Evolutionary conservation across 2,113 vertebrate species (phyloP), one percentile per base, ranked within the genome.

Genomic region (Melanocharis versteri): DNA sequence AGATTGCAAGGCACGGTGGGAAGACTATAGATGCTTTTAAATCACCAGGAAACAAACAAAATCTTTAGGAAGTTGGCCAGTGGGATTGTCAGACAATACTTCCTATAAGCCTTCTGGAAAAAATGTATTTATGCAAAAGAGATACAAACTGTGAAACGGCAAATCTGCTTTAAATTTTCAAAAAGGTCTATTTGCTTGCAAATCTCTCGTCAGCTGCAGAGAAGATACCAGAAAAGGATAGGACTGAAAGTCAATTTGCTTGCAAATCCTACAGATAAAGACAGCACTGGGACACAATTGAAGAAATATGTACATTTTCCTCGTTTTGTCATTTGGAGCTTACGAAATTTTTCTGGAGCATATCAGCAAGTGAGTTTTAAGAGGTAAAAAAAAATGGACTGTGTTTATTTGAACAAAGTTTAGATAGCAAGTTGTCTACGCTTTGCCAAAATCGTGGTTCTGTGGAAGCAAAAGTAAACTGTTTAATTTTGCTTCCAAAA

Each of bases 121-220:
- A 84, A 91, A 79, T 13, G 19, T 68, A 92, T 81, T 92, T 93
- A 95, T 93, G 90, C 90, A 89, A 90, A 94, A 88, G 51, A 87
- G 39, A 71, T 53, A 83, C 51, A 89, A 86, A 96, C 65, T 78
- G 65, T 77, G 76, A 96, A 95, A 92, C 0, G 0, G 56, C 56
- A 96, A 95, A 92, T 96, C 90, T 94, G 76, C 76, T 93, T 93
- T 81, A 83, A 66, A 84, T 75, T 90, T 88, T 53, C 64, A 75
- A 68, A 92, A 81, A 87, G 37, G 60, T 81, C 88, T 93, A 71
- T 95, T 95, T 96, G 60, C 80, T 95, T 96, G 93, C 92, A 97
- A 96, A 96, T 95, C 85, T 91, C 70, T 94, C 1, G 2, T 95
- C 85, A 93, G 83, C 83, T 92, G 69, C 71, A 90, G 76, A 93